Conservation (phyloP, 2,888 invertebrate genomes). For the Corbicula japonica region DNA sequence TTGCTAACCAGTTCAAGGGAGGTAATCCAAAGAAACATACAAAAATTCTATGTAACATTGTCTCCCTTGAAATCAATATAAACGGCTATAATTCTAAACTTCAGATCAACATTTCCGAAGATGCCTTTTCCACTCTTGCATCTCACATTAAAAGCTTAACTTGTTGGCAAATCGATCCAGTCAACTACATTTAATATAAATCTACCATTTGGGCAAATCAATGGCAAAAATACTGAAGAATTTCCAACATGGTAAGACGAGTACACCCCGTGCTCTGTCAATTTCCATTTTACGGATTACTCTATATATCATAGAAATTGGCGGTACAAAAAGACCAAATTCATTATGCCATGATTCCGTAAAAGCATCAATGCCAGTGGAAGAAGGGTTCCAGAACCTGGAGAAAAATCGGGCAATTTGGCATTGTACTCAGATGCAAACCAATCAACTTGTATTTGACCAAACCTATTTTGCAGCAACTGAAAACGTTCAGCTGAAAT, state of each 20-base stretch:
- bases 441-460: slow-evolving; percentile 30
- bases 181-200: slow-evolving; percentile 8
- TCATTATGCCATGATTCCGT: slow-evolving; percentile 9
- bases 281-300: slow-evolving; percentile 34
- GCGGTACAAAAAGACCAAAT: slow-evolving; percentile 31
- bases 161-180: slow-evolving; percentile 17
- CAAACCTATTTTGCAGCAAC: too few relatives aligned
- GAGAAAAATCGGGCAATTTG: too few relatives aligned
- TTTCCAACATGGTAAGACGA: slow-evolving; percentile 34
- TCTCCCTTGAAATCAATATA: slow-evolving; percentile 6
- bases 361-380: slow-evolving; percentile 28
- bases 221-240: slow-evolving; percentile 42
- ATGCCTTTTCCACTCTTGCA: slow-evolving; percentile 13
- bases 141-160: neutral
- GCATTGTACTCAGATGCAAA: slow-evolving; percentile 33
- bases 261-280: slow-evolving; percentile 9
- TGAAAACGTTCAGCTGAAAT: slow-evolving; percentile 14
- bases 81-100: neutral
- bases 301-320: slow-evolving; percentile 15
- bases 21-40: neutral
- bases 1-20: neutral
- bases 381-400: slow-evolving; percentile 28
- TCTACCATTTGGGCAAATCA: slow-evolving; percentile 17
- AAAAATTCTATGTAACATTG: neutral
- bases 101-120: slow-evolving; percentile 4